Conservation (phyloP, 2,888 invertebrate genomes). For the Athalia rosae region DNA sequence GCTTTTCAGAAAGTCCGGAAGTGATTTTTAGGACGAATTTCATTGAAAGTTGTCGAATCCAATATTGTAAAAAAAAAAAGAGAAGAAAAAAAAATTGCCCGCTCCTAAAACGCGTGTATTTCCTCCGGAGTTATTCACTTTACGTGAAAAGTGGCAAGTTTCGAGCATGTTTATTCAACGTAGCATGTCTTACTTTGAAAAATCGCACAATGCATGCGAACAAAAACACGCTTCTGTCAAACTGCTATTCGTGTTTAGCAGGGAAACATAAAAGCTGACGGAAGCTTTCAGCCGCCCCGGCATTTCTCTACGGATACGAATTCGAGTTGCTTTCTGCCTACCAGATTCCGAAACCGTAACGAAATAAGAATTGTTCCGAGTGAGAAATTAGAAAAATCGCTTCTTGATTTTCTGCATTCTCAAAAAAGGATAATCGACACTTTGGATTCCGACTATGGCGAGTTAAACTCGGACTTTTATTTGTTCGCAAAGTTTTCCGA, state of each 20-base stretch:
- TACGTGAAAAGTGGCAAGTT: constrained; percentile 36
- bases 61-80: constrained; percentile 3
- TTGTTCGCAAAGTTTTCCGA: neutral
- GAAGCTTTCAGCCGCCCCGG: constrained; percentile 4
- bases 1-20: no score
- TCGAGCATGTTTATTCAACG: constrained; percentile 37
- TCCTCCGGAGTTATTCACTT: neutral
- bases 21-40: no score
- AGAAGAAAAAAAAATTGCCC: constrained; percentile 7
- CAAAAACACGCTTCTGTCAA: constrained; percentile 2
- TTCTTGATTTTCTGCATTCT: no score
- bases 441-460: neutral
- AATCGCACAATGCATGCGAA: constrained; percentile 6
- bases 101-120: constrained; percentile 1
- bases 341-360: no score
- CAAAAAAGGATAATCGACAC: neutral
- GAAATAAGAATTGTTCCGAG: no score
- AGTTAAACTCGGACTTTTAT: neutral
- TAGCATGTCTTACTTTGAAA: constrained; percentile 15
- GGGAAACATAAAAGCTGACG: constrained; percentile 16
- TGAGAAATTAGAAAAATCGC: no score
- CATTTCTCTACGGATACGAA: neutral
- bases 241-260: constrained; percentile 23
- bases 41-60: constrained; percentile 5
- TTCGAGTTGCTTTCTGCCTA: constrained; percentile 3